These are phyloP conservation scores for Penaeus vannamei DNA, from an alignment of 1,140 invertebrate genomes.

Conservation along the genomic window DNA sequence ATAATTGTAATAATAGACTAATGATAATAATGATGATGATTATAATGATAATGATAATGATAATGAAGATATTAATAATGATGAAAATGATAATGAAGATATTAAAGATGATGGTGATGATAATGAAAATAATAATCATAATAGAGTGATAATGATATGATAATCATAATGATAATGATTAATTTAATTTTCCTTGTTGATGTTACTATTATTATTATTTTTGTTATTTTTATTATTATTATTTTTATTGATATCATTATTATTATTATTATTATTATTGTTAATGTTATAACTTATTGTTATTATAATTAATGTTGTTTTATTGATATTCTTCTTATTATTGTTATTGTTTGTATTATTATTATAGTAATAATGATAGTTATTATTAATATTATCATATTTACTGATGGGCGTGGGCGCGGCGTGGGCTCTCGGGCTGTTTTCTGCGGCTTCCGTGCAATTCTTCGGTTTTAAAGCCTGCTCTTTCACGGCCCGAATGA, in stretches of 20 bases:
- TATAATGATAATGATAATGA: not conserved
- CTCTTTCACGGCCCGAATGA: no score
- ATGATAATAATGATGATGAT: not conserved
- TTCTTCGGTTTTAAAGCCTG: no score
- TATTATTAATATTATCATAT: not conserved
- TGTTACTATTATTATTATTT: not conserved
- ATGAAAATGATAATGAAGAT: no score
- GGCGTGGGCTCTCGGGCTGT: no score
- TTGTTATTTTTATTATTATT: conserved; percentile 14
- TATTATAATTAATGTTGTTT: not conserved
- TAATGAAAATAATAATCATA: no score
- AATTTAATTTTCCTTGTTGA: no score
- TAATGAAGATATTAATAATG: not conserved
- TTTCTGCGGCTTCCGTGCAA: no score
- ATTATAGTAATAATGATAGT: not conserved
- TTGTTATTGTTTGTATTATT: not conserved
- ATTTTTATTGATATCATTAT: not conserved
- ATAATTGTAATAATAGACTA: not conserved
- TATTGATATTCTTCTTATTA: not conserved
- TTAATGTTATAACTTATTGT: not conserved
- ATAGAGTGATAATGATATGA: no score
- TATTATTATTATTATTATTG: conserved; percentile 8
- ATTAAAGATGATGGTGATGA: no score
- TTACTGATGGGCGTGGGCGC: not conserved
- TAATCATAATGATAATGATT: no score